Conservation (phyloP, 2,888 invertebrate species). For the Drosophila hamatofila region DNA sequence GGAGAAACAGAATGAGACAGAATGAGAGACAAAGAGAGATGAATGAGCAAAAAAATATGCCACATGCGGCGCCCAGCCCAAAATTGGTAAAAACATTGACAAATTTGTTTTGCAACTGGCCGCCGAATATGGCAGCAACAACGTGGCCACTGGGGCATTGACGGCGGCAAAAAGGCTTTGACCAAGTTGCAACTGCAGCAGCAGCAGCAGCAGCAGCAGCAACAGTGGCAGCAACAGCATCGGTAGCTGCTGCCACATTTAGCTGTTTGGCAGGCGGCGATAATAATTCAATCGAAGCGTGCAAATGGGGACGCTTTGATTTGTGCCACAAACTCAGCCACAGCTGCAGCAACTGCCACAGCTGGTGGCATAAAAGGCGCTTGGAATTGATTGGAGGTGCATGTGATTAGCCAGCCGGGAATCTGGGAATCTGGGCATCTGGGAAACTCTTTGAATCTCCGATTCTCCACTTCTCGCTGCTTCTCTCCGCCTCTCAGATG, state of each 20-base stretch:
- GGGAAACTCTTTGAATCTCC: neutral
- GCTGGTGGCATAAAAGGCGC: slow-evolving; percentile 72
- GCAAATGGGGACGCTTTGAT: slow-evolving; percentile 70
- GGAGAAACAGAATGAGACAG: too few species aligned
- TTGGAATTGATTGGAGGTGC: slow-evolving; percentile 78
- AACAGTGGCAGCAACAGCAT: neutral
- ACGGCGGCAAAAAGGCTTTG: slow-evolving; percentile 46
- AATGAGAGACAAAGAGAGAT: slow-evolving; percentile 10
- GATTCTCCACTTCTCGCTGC: neutral
- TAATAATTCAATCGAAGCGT: slow-evolving; percentile 81
- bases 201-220: neutral
- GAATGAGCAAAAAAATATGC: slow-evolving; percentile 15
- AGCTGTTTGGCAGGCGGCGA: slow-evolving; percentile 47
- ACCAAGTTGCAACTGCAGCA: slow-evolving; percentile 25
- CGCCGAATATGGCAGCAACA: slow-evolving; percentile 42
- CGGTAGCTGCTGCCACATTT: slow-evolving; percentile 9
- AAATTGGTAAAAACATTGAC: slow-evolving; percentile 75
- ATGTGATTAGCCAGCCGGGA: slow-evolving; percentile 68
- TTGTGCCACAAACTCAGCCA: slow-evolving; percentile 36
- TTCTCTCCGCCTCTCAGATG: neutral
- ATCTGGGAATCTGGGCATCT: slow-evolving; percentile 28
- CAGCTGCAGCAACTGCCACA: neutral
- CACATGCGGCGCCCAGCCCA: slow-evolving; percentile 51
- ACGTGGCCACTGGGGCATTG: slow-evolving; percentile 59
- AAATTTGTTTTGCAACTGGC: slow-evolving; percentile 79